Evolutionary conservation across 1,140 invertebrate genomes (phyloP).

Genomic region (Eubasilissa regina): DNA sequence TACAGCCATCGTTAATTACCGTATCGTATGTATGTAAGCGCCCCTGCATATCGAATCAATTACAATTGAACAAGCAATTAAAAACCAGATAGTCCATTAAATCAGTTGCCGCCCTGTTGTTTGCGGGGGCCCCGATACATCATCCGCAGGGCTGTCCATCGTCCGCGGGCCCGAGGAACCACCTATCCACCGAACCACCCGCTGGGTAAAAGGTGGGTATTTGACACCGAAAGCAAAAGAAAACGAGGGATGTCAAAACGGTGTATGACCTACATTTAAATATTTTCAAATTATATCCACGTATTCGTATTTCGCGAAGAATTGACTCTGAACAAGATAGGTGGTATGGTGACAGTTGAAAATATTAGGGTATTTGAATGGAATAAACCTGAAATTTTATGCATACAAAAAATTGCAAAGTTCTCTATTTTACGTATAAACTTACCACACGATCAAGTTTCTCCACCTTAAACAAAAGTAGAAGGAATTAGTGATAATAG

Average conservation of each 20-base stretch:
- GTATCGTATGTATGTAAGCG: conserved; percentile 16
- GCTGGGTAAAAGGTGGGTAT: neutral
- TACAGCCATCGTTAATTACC: conserved; percentile 24
- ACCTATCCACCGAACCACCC: conserved; percentile 17
- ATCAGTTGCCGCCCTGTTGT: conserved; percentile 31
- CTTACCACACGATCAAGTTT: too few relatives aligned
- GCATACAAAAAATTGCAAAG: too few relatives aligned
- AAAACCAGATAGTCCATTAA: conserved; percentile 44
- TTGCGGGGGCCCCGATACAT: conserved; percentile 13
- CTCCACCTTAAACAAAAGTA: too few relatives aligned
- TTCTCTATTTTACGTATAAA: too few relatives aligned
- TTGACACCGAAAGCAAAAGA: conserved; percentile 9
- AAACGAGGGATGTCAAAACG: neutral
- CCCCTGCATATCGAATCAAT: conserved; percentile 51
- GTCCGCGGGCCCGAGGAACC: neutral
- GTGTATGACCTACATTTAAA: too few relatives aligned
- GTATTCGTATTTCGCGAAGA: too few relatives aligned
- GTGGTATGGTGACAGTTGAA: too few relatives aligned
- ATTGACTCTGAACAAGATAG: too few relatives aligned
- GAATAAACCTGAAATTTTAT: too few relatives aligned
- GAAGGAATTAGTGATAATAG: too few relatives aligned
- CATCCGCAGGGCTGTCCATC: conserved; percentile 44
- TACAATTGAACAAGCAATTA: conserved; percentile 54
- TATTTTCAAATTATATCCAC: too few relatives aligned
- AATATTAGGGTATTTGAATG: too few relatives aligned